Conservation (phyloP, 2,888 invertebrate species). For the Hetaerina titia region DNA sequence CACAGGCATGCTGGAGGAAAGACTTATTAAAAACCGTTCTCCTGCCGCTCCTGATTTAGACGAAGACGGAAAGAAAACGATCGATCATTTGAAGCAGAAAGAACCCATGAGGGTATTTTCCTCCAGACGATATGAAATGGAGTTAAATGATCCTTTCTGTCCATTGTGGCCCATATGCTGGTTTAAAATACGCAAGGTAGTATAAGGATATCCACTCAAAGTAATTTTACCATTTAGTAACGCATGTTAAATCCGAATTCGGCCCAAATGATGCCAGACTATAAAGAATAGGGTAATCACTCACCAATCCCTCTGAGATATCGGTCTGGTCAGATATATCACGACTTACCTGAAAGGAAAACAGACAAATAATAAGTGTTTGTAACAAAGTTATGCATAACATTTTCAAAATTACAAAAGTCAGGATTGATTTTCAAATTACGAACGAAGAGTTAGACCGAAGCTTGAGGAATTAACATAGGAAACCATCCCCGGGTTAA, state of each 20-base stretch:
- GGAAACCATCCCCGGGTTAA: too few relatives aligned
- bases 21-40: neutral
- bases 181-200: neutral
- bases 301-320: neutral
- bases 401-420: neutral
- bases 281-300: neutral
- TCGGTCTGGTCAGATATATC: neutral
- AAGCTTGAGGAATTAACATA: too few relatives aligned
- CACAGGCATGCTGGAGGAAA: neutral
- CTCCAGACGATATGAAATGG: neutral
- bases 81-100: neutral
- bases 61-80: neutral
- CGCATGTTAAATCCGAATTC: neutral
- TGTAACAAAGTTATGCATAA: neutral
- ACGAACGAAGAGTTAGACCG: too few relatives aligned
- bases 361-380: neutral
- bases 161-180: neutral
- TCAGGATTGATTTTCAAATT: neutral
- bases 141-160: neutral
- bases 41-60: neutral
- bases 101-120: neutral
- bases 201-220: neutral
- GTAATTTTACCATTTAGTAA: neutral
- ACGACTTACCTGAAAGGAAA: constrained; percentile 18
- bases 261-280: neutral